phyloP scores from a whole-genome alignment of 2,113 vertebrate species.

The Actenoides hombroni region DNA sequence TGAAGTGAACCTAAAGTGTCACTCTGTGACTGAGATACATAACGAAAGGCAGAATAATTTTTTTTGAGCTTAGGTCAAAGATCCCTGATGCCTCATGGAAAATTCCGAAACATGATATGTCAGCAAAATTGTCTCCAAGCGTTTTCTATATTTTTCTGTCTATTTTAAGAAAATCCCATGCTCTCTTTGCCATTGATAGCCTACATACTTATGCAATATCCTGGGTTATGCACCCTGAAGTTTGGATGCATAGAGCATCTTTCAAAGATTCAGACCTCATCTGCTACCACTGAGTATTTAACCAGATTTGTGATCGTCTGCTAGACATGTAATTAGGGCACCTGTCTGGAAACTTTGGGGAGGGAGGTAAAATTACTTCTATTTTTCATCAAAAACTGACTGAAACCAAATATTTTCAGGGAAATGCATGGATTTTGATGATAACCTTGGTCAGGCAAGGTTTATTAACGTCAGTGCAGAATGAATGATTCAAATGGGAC shows the following conservation, averaged over 20 bases:
- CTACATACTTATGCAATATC: background rate
- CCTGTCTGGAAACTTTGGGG: rapidly evolving
- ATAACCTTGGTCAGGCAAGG: background rate
- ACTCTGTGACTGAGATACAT: conserved; percentile 4
- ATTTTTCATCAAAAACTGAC: background rate
- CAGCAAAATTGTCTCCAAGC: too few relatives aligned
- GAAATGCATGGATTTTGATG: background rate
- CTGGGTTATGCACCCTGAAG: background rate
- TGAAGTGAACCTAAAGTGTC: conserved; percentile 37
- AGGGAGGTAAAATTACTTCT: background rate
- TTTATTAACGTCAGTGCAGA: background rate
- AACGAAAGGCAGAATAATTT: background rate
- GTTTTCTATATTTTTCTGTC: conserved; percentile 30
- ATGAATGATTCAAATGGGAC: background rate
- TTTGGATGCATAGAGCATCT: background rate
- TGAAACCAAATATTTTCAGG: background rate
- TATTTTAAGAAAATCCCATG: conserved; percentile 23
- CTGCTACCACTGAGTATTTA: background rate
- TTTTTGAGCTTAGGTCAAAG: conserved; percentile 33
- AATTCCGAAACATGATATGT: conserved; percentile 40
- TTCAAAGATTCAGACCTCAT: background rate
- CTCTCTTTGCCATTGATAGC: background rate
- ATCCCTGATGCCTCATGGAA: conserved; percentile 10
- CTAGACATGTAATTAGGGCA: background rate
- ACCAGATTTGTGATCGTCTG: background rate